Evolutionary conservation across 1,140 invertebrate species (phyloP), one percentile per base, ranked within the genome.

Genomic region (Leucophenga varia): DNA sequence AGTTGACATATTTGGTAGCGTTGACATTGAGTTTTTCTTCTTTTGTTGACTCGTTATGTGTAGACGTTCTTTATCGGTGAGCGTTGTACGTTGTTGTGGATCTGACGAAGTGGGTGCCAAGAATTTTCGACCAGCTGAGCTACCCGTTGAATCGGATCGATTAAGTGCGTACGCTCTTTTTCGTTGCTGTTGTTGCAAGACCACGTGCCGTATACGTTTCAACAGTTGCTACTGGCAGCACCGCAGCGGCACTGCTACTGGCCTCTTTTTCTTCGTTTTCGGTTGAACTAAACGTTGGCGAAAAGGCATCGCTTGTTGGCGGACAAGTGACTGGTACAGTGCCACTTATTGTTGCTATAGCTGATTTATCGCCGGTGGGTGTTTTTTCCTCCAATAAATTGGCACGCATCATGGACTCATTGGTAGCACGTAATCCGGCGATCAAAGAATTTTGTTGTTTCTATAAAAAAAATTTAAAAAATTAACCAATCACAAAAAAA

Each of bases 361-460:
- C 56, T 10, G 61, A 58, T 43, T 72, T 72, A 8, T 72, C 69
- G 0, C 59, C 59, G 10, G 45, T 25, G 0, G 64, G 55, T 0
- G 54, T 50, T 49, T 89, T 86, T 45, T 86, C 85, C 13, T 72
- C 72, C 30, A 82, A 77, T 49, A 87, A 82, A 43, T 80, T 79
- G 7, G 77, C 61, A 7, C 77, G 70, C 28, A 82, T 71, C 8
- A 82, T 70, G 55, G 75, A 81, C 59, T 95, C 91, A 70, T 95
- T 95, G 2, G 92, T 96, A 8, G 91, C 92, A 46, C 94, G 80
- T 52, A 98, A 77, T 19, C 93, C 91, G 9, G 89, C 91, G 22
- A 97, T 89, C 12, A 97, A 75, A 73, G 90, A 96, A 30, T 90
- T 93, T 78, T 95, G 91, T 75, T 96, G 91, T 76, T 95, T 95